Conservation (phyloP, 2,797 vertebrate genomes). For the Salmo trutta region DNA sequence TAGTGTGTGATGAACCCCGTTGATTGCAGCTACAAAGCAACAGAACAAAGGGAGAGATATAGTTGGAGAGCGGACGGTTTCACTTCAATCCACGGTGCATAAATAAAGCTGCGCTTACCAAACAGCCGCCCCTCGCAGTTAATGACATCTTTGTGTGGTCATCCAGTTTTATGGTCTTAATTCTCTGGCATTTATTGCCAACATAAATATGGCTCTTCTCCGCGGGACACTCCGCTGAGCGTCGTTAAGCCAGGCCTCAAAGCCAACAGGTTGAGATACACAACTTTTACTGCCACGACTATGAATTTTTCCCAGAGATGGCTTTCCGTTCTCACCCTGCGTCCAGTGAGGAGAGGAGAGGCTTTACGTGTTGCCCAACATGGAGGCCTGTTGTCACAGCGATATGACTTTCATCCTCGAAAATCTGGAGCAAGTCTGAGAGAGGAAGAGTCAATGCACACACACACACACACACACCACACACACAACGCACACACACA, state of each 20-base stretch:
- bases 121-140: constrained; percentile 69
- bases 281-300: constrained; percentile 91
- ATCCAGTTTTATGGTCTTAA: constrained; percentile 94
- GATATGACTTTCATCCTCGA: constrained; percentile 42
- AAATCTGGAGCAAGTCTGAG: constrained; percentile 1
- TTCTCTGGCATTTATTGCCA: constrained; percentile 98
- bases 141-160: constrained; percentile 93
- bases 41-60: no score
- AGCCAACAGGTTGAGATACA: constrained; percentile 91
- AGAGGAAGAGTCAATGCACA: not conserved
- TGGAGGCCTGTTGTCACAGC: constrained; percentile 39
- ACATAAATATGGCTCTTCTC: constrained; percentile 94
- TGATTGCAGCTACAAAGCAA: no score
- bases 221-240: constrained; percentile 86
- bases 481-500: no score
- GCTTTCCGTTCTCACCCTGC: constrained; percentile 73
- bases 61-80: no score
- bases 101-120: constrained; percentile 31
- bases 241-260: constrained; percentile 82
- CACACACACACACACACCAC: no score
- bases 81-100: no score
- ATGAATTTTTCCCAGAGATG: constrained; percentile 88
- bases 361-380: constrained; percentile 47
- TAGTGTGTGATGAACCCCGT: no score
- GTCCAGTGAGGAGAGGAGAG: constrained; percentile 52